Conservation (phyloP, 2,888 invertebrate species). For the Drosophila trichaetosa region DNA sequence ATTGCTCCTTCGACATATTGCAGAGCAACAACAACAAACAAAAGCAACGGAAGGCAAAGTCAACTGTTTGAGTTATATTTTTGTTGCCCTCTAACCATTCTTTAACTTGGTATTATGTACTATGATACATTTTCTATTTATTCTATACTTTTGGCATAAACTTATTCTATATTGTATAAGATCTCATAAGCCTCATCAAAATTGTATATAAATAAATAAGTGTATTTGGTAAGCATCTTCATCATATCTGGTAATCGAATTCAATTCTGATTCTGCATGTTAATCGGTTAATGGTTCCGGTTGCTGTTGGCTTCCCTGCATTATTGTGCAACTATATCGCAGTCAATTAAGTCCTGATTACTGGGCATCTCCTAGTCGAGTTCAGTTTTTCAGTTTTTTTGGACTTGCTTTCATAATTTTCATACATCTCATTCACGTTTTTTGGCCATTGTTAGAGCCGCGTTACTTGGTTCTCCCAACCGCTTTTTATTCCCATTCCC, state of each 20-base stretch:
- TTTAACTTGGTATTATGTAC: background rate
- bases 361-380: background rate
- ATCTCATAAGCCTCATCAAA: background rate
- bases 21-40: background rate
- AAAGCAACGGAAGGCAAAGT: background rate
- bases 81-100: background rate
- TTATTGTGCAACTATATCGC: background rate
- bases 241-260: background rate
- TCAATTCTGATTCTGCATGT: no score
- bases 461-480: slow-evolving; percentile 12
- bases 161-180: background rate
- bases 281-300: no score
- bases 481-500: background rate
- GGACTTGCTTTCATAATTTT: slow-evolving; percentile 4
- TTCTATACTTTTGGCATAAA: background rate
- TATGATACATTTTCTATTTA: background rate
- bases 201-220: background rate
- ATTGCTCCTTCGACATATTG: background rate
- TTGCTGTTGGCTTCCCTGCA: no score
- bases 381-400: background rate
- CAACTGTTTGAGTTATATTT: background rate
- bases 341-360: background rate
- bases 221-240: background rate
- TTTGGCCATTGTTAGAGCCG: slow-evolving; percentile 11
- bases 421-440: slow-evolving; percentile 22